Evolutionary conservation across 2,888 invertebrate genomes (phyloP).

Genomic region (Hylaea fasciaria): DNA sequence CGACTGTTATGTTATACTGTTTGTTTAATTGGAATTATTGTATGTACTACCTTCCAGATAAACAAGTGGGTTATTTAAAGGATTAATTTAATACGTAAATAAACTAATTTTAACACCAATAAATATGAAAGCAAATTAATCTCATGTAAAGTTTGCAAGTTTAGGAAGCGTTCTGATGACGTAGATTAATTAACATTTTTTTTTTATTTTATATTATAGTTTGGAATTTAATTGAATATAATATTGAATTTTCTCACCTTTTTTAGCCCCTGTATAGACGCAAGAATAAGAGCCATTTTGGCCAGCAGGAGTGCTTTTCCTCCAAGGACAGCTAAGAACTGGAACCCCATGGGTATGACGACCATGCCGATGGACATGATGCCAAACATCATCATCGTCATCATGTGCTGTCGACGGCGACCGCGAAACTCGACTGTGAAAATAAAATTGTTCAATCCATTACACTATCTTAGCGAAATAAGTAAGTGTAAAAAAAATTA

Average conservation of each 20-base stretch:
- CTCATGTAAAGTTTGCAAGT: neutral
- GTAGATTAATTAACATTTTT: too few relatives aligned
- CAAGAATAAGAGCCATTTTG: slow-evolving; percentile 91
- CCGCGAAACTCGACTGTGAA: slow-evolving; percentile 78
- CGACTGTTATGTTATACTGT: slow-evolving; percentile 6
- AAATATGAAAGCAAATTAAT: neutral
- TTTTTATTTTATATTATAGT: too few relatives aligned
- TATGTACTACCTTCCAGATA: slow-evolving; percentile 19
- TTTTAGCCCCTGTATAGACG: slow-evolving; percentile 92
- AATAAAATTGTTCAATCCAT: neutral
- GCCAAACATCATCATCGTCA: slow-evolving; percentile 92
- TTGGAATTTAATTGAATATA: too few relatives aligned
- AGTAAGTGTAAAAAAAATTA: too few relatives aligned
- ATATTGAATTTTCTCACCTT: slow-evolving; percentile 76
- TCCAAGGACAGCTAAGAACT: slow-evolving; percentile 92
- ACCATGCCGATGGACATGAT: slow-evolving; percentile 90
- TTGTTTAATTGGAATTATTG: slow-evolving; percentile 7
- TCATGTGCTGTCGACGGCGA: slow-evolving; percentile 87
- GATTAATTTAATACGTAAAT: neutral
- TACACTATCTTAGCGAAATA: neutral
- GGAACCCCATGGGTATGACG: slow-evolving; percentile 92
- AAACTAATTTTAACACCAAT: slow-evolving; percentile 4
- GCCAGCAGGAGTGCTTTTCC: slow-evolving; percentile 92
- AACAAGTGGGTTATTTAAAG: slow-evolving; percentile 8
- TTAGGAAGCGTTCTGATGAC: neutral